Base-by-base conservation (phyloP, 2,113 vertebrate genomes). In the Nematolebias whitei region DNA sequence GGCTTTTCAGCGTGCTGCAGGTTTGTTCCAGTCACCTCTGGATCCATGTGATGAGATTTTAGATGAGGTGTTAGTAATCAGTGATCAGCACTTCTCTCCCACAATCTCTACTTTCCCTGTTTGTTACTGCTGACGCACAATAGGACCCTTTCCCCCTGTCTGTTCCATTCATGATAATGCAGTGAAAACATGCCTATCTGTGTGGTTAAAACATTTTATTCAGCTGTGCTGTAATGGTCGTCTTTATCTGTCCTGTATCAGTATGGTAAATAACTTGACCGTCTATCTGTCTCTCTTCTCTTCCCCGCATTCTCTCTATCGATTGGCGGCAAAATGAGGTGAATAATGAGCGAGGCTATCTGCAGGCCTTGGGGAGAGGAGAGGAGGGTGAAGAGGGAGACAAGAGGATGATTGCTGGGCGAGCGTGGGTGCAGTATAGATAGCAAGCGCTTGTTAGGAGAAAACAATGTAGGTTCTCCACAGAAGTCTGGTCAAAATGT, bases 251-350 rank as follows among this genome's bases (percentile, higher is more conserved):
- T 79, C 66, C 69, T 67, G 62, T 74, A 75, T 68, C 23, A 5
- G 68, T 68, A 56, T 61, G 59, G 60, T 69, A 80, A 85, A 84
- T 57, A 84, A 45, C 63, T 75, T 68, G 63, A 66, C 59, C 64
- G 59, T 60, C 41, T 41, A 39, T 19, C 49, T n/a, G 35, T 45
- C 43, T 79, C 48, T 64, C 8, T 49, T 71, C 79, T 62, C 44
- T 76, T 56, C 43, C 44, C 50, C 39, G 16, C 16, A 1, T 53
- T 61, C 63, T 68, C 19, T 82, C 41, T 43, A 51, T 72, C 38
- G 29, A 72, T 75, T 56, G 47, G 38, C 40, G 71, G 51, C 41
- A 54, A 64, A 60, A 49, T 44, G 38, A 74, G 44, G 43, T 43
- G 50, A 52, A 74, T 71, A 61, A 66, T 70, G 71, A 62, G 19